Base-by-base conservation (phyloP, 2,888 invertebrate genomes). In the Esperia sulphurella region DNA sequence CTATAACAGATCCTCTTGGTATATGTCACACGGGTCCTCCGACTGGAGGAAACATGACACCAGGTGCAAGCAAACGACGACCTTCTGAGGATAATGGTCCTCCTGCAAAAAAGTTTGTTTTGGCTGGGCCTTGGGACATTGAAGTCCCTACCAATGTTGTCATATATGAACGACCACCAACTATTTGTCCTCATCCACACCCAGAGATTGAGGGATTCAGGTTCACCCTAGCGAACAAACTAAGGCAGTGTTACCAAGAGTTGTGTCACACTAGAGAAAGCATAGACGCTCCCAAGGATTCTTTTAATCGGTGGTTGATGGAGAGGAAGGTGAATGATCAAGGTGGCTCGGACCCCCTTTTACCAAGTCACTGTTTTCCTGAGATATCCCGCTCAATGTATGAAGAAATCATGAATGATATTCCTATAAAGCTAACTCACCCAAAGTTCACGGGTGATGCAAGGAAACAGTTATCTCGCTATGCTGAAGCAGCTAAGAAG, bases 381-480 rank as follows among this genome's bases (percentile, higher is more conserved):
- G 98, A 98, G 85, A 95, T 98, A 63, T 98, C 98, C 5, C 93
- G 94, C 73, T 95, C 96, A 1, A 97, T 98, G 98, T 97, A 97
- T 84, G 94, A 97, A 57, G 98, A 98, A 89, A 97, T 98, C 46
- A 98, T 98, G 97, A 96, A 97, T 82, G 98, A 98, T 84, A 97
- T 99, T 74, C 98, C 98, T 8, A 96, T 98, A 52, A 98, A 97
- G 83, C 91, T 98, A 51, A 93, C 96, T n/a, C 94, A 97, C 77
- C 98, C 98, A 8, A 97, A 98, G 82, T 98, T 96, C 72, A 96
- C 97, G 3, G 97, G 96, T 0, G 98, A 98, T 87, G 98, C 98
- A 0, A 92, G 98, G 31, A 98, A 98, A 78, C 98, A 98, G 74
- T 86, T 98, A 21, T 95, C 96, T 3, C 92, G 94, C 46, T 99